Conservation (phyloP, 2,797 vertebrate genomes). For the Psittacula echo region DNA sequence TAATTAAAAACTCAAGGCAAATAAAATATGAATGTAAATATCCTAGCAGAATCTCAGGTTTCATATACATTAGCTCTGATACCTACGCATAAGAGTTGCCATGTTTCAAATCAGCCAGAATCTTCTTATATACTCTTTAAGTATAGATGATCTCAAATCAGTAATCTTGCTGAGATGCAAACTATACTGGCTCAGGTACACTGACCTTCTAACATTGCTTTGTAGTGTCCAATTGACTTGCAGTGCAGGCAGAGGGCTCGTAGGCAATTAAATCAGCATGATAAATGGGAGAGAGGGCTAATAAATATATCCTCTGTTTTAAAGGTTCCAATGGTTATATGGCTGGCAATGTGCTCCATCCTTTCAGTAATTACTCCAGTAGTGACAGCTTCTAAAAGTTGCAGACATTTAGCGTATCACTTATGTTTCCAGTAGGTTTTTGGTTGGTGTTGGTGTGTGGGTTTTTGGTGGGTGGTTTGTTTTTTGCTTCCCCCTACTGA, state of each 20-base stretch:
- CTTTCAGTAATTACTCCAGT: not conserved
- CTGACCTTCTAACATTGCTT: not conserved
- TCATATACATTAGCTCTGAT: not conserved
- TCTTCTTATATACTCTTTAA: not conserved
- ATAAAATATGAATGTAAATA: not conserved
- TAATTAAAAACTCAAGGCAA: not conserved
- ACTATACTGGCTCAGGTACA: not conserved
- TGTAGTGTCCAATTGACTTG: not conserved
- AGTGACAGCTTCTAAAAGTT: not conserved
- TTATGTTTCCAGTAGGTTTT: not conserved
- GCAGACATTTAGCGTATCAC: accelerated
- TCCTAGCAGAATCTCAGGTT: not conserved
- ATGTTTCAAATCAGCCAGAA: not conserved
- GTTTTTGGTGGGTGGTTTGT: not conserved
- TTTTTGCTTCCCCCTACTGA: not conserved
- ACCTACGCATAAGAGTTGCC: not conserved
- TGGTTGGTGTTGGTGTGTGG: not conserved
- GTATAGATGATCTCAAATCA: not conserved
- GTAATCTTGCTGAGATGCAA: not conserved
- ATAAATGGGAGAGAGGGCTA: not conserved
- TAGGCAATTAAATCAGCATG: not conserved
- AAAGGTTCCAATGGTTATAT: not conserved
- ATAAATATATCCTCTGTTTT: not conserved
- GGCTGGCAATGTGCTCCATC: not conserved
- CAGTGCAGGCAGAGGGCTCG: not conserved